A percentile compares a stretch with the other conserved stretches of the same genome.
phyloP scores from a whole-genome alignment of 2,797 vertebrate species.

The Helicolenus hilgendorfi region DNA sequence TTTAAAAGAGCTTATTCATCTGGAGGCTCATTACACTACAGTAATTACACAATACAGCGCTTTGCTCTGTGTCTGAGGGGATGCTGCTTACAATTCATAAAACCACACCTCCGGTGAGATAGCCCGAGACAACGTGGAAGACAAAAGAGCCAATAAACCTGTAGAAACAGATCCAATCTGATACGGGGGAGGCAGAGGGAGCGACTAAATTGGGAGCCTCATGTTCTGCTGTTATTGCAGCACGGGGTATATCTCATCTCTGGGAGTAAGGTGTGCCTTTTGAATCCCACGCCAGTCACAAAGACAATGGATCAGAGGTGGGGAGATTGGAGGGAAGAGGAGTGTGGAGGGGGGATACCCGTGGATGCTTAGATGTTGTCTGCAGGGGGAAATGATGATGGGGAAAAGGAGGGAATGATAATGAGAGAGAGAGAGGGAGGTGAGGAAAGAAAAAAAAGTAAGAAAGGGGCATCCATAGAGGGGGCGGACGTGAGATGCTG shows the following conservation, averaged over 20 bases:
- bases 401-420: neutral
- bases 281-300: conserved; percentile 44
- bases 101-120: conserved; percentile 30
- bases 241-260: conserved; percentile 53
- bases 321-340: conserved; percentile 24
- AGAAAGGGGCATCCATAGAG: neutral
- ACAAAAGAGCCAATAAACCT: conserved; percentile 74
- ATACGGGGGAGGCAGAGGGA: conserved; percentile 16
- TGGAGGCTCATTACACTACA: conserved; percentile 31
- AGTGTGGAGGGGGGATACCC: neutral
- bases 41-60: conserved; percentile 33
- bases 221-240: conserved; percentile 57
- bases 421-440: neutral
- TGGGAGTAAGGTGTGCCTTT: conserved; percentile 27
- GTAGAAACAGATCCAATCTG: conserved; percentile 62
- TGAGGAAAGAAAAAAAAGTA: neutral
- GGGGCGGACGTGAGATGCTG: neutral
- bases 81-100: conserved; percentile 65
- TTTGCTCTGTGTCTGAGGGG: conserved; percentile 57
- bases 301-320: conserved; percentile 62
- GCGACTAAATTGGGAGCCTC: conserved; percentile 43
- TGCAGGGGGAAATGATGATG: neutral
- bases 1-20: conserved; percentile 39
- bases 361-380: conserved; percentile 25
- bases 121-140: conserved; percentile 45